Conservation (phyloP, 2,113 vertebrate species). For the Zosterops lateralis region DNA sequence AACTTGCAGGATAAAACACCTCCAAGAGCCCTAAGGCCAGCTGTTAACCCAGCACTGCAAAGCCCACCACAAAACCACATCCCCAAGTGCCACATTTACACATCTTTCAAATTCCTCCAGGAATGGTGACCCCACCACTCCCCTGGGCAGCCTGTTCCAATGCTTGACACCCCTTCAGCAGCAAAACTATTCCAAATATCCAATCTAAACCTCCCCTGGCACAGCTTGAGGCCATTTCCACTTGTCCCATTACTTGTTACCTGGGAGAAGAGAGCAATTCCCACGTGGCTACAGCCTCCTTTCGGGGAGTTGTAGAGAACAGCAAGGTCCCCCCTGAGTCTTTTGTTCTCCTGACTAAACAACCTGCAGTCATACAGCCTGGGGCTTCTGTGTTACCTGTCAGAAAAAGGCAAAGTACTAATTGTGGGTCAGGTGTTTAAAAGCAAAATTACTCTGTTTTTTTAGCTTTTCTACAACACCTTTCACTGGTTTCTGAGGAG, state of each 20-base stretch:
- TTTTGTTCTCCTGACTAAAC: not conserved
- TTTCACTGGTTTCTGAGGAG: not conserved
- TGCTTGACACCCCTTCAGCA: not conserved
- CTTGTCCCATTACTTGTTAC: not conserved
- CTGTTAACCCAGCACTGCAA: not conserved
- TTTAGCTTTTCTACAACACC: not conserved
- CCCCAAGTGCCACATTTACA: not conserved
- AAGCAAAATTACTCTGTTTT: not conserved
- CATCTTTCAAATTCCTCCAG: not conserved
- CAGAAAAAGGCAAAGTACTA: not conserved
- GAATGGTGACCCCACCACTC: not conserved
- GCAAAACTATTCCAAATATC: not conserved
- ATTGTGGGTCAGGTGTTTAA: not conserved
- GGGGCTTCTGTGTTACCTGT: accelerated
- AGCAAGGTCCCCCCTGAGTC: no score
- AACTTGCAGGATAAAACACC: not conserved
- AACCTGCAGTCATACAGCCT: not conserved
- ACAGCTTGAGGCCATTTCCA: not conserved
- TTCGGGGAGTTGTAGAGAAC: not conserved
- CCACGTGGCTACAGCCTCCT: not conserved
- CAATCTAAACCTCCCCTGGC: not conserved
- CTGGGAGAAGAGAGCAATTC: not conserved
- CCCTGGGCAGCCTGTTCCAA: not conserved
- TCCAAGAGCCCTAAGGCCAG: not conserved
- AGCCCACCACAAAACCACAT: not conserved